Percentiles rank a stretch among this genome's conserved stretches.
These are phyloP conservation scores for Cephalopterus ornatus DNA, from an alignment of 2,113 vertebrate genomes.

Conservation along the genomic window DNA sequence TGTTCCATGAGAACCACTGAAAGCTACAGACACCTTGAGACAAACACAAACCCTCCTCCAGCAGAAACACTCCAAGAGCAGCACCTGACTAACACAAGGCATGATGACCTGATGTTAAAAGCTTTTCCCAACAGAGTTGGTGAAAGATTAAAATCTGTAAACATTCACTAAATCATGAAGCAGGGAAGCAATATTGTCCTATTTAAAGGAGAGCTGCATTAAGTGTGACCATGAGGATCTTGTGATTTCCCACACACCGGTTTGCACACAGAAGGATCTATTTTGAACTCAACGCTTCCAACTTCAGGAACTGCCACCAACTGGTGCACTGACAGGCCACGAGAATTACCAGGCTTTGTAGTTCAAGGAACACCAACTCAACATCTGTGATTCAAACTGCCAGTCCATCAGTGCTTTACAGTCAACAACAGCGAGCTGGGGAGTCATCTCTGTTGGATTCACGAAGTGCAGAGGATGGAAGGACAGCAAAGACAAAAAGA, in stretches of 20 bases:
- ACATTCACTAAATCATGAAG: background rate
- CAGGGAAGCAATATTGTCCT: background rate
- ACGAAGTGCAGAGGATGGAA: background rate
- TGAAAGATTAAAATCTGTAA: background rate
- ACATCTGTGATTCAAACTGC: constrained; percentile 28
- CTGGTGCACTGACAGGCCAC: constrained; percentile 29
- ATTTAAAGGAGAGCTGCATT: constrained; percentile 15
- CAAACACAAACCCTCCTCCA: background rate
- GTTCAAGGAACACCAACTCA: constrained; percentile 59
- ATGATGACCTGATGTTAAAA: background rate
- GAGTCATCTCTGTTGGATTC: background rate
- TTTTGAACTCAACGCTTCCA: background rate
- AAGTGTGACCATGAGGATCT: constrained; percentile 28
- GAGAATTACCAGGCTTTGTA: constrained; percentile 36
- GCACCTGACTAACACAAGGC: background rate
- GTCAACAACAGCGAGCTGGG: background rate
- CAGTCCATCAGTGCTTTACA: background rate
- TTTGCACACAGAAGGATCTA: constrained; percentile 32
- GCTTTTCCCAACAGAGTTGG: background rate
- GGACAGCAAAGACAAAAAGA: background rate
- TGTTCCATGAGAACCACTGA: background rate
- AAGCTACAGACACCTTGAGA: background rate
- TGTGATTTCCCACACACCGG: background rate
- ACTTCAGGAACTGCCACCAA: constrained; percentile 22
- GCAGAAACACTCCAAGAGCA: background rate